Evolutionary conservation across 2,888 invertebrate genomes (phyloP).

Genomic region (Spilosoma lubricipeda): DNA sequence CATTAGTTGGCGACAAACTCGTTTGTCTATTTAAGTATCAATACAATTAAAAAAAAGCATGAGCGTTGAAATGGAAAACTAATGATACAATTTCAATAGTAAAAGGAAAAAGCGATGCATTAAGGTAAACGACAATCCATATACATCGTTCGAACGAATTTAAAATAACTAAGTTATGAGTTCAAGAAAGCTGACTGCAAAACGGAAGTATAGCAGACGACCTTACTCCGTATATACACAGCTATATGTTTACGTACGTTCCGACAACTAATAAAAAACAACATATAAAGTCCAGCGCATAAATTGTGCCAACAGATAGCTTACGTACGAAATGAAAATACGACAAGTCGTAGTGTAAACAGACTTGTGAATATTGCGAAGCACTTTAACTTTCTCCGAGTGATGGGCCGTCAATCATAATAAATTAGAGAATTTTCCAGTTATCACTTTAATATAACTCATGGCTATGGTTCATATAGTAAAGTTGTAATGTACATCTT

Average conservation of each 20-base stretch:
- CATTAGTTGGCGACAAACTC: not conserved
- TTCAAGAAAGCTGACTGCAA: constrained; percentile 60
- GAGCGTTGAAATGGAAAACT: constrained; percentile 18
- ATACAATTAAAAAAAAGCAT: constrained; percentile 14
- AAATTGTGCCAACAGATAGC: constrained; percentile 48
- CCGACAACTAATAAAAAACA: constrained; percentile 49
- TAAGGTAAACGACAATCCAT: constrained; percentile 47
- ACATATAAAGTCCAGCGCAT: constrained; percentile 48
- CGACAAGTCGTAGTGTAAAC: constrained; percentile 71
- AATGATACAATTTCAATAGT: constrained; percentile 31
- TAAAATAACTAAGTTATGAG: constrained; percentile 57
- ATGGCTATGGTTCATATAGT: constrained; percentile 38
- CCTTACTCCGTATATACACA: constrained; percentile 57
- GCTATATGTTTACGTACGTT: constrained; percentile 42
- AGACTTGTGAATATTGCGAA: constrained; percentile 75
- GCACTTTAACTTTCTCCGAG: constrained; percentile 79
- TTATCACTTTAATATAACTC: constrained; percentile 68
- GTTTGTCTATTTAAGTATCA: not conserved
- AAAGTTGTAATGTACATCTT: not conserved
- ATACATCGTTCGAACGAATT: constrained; percentile 54
- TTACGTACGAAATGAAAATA: constrained; percentile 60
- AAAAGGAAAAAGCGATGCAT: constrained; percentile 47
- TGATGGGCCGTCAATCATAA: constrained; percentile 81
- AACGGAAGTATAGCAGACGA: constrained; percentile 62
- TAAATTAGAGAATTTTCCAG: constrained; percentile 78